Percentiles rank a stretch among this genome's conserved stretches.
These are phyloP conservation scores for Octomys mimax DNA, from an alignment of 2,797 vertebrate genomes.

Conservation along the genomic window DNA sequence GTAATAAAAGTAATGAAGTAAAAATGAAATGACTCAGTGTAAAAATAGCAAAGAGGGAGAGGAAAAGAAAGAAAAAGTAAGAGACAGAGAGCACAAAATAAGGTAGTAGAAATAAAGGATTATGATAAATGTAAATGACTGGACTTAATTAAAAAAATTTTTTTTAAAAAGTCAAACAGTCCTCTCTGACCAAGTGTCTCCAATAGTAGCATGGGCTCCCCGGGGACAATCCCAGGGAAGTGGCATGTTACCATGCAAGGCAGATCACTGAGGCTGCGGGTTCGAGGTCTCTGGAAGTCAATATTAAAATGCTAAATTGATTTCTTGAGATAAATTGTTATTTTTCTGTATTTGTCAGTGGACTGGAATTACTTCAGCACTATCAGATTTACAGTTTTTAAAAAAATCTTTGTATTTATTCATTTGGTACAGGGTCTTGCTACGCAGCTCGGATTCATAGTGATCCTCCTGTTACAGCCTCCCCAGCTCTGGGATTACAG, in stretches of 20 bases:
- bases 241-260: not conserved
- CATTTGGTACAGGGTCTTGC: too few species aligned
- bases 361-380: not conserved
- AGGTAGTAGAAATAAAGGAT: not conserved
- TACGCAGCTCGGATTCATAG: too few species aligned
- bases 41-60: constrained; percentile 11
- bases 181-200: not conserved
- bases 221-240: not conserved
- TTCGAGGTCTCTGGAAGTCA: not conserved
- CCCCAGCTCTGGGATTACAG: too few species aligned
- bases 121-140: not conserved
- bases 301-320: not conserved
- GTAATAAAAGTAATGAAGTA: constrained; percentile 33
- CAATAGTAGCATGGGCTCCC: not conserved
- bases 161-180: not conserved
- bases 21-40: not conserved
- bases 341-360: not conserved
- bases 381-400: not conserved
- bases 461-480: too few species aligned
- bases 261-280: not conserved
- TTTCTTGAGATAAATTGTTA: not conserved
- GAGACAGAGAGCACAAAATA: constrained; percentile 36
- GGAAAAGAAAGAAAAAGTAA: not conserved
- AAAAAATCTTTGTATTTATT: too few species aligned
- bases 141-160: not conserved